These are phyloP conservation scores for Phoenicopterus ruber DNA, from an alignment of 2,113 vertebrate genomes.

Conservation along the genomic window DNA sequence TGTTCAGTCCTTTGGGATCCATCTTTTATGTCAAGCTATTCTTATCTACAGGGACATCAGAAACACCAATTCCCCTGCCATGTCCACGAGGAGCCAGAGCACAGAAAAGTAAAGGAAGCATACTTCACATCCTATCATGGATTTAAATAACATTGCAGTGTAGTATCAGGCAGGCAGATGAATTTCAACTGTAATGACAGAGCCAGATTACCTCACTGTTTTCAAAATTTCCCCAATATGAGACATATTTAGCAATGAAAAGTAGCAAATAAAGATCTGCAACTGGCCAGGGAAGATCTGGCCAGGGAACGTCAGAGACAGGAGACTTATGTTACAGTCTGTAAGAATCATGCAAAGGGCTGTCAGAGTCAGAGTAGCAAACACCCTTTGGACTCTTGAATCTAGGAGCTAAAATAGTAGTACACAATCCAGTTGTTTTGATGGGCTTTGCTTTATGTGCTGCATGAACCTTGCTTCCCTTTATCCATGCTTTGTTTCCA, in stretches of 20 bases:
- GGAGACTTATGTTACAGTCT: not conserved
- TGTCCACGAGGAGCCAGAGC: not conserved
- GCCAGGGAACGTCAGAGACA: not conserved
- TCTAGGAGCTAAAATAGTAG: not conserved
- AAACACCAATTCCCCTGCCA: not conserved
- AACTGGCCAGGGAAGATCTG: not conserved
- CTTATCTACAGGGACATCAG: not conserved
- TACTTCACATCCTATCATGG: not conserved
- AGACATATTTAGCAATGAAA: not conserved
- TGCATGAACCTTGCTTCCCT: not conserved
- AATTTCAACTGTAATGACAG: not conserved
- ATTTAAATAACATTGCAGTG: not conserved
- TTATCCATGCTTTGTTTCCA: not conserved
- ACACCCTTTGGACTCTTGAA: not conserved
- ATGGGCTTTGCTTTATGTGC: not conserved
- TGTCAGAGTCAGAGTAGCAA: not conserved
- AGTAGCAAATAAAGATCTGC: not conserved
- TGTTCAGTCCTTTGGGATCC: not conserved
- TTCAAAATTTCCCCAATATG: not conserved
- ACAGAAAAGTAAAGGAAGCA: not conserved
- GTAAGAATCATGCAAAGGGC: not conserved
- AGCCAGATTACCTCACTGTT: not conserved
- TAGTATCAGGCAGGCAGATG: not conserved
- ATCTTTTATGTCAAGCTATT: not conserved
- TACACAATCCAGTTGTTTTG: not conserved